Evolutionary conservation across 2,113 vertebrate genomes (phyloP).

Genomic region (Xiphias gladius): DNA sequence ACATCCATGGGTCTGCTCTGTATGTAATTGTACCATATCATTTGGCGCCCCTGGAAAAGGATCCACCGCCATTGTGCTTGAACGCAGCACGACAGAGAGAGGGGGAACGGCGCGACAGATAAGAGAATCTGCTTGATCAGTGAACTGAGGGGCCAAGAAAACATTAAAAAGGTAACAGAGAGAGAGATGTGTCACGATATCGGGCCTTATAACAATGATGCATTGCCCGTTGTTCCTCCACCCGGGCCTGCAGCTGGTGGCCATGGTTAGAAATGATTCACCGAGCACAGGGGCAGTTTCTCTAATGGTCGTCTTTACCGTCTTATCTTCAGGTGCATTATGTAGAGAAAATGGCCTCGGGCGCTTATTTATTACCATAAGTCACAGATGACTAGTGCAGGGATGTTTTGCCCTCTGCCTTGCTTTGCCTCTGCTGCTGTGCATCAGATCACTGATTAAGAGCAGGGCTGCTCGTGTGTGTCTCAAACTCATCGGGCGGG

Average conservation of each 20-base stretch:
- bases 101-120: background rate
- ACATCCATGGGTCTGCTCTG: slow-evolving; percentile 20
- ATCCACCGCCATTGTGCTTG: background rate
- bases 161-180: background rate
- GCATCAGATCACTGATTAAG: slow-evolving; percentile 25
- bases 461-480: background rate
- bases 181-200: slow-evolving; percentile 7
- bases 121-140: too few species aligned
- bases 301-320: slow-evolving; percentile 40
- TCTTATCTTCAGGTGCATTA: slow-evolving; percentile 61
- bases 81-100: slow-evolving; percentile 3
- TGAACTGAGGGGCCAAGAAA: background rate
- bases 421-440: slow-evolving; percentile 1
- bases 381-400: slow-evolving; percentile 41
- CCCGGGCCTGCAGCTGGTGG: slow-evolving; percentile 15
- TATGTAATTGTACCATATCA: slow-evolving; percentile 14
- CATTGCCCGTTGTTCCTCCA: slow-evolving; percentile 33
- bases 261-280: slow-evolving; percentile 44
- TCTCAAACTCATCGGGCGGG: slow-evolving; percentile 14
- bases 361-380: slow-evolving; percentile 48
- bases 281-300: slow-evolving; percentile 26
- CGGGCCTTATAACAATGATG: slow-evolving; percentile 32
- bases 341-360: slow-evolving; percentile 35
- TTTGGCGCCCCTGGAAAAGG: background rate
- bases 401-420: slow-evolving; percentile 16